Evolutionary conservation across 2,888 invertebrate species (phyloP), one percentile per base, ranked within the genome.

Genomic region (Napeogenes sylphis): DNA sequence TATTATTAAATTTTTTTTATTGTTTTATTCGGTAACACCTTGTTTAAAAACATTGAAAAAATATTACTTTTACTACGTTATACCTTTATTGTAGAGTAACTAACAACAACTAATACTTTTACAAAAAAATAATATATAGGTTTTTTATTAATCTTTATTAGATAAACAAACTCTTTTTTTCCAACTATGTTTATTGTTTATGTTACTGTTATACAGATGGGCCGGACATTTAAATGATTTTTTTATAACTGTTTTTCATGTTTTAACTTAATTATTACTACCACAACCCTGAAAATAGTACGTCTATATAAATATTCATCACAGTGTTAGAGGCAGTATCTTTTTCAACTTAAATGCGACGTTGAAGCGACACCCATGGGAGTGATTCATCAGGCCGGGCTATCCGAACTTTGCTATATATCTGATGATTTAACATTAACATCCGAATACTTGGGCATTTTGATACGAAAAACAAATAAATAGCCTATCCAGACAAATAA

Each of bases 371-470:
- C 68, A 66, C 84, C 78, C 80, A 46, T 35, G 82, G 81, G 83
- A 77, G 73, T 71, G 66, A 83, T 84, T 77, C 77, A 77, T 84
- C 82, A 80, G 78, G 64, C 67, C 63, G 65, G 61, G 61, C 65
- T 60, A 38, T 61, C 45, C 38, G 13, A 57, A 57, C 56, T 62
- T 46, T 57, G 51, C 58, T 62, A 45, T 54, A 57, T 55, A 58
- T 46, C 30, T 51, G 51, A 51, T 51, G 51, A 51, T 51, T 51
- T 51, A 51, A 51, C 51, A 51, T 51, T 51, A 51, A 51, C 51
- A 30, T 51, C 30, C 51, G 51, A 51, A 51, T 51, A 30, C 51
- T 51, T 30, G 30, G 51, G 30, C 51, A 12, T 51, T 51, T 51
- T 51, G 51, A 30, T 51, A 51, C 42, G 5, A 51, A 30, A 51